Evolutionary conservation across 2,888 invertebrate species (phyloP), one percentile per base, ranked within the genome.

Genomic region (Dichetophora obliterata): DNA sequence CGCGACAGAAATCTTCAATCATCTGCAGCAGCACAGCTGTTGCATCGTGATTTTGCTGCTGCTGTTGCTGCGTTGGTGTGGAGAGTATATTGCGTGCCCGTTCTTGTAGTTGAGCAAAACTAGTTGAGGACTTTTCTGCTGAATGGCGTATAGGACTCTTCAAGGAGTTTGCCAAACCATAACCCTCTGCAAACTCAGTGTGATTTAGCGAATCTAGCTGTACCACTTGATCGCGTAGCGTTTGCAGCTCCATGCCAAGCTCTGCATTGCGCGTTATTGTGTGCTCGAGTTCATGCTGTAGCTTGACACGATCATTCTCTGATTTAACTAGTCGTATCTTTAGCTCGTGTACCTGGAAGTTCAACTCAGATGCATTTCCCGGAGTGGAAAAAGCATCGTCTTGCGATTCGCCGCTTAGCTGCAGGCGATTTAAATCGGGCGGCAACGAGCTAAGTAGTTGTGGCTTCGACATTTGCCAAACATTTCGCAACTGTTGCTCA

Each of bases 211-310:
- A 87, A 57, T 85, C 84, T 73, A 86, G 88, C 82, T 91, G 91
- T 66, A 89, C 90, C 77, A 89, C 59, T 72, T 89, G 89, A 82
- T 88, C 88, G 37, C 89, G 87, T 0, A 91, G 86, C 2, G 88
- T 85, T 57, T 87, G 84, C 75, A 91, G 82, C 80, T 91, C 91
- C 37, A 85, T 83, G 82, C 92, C 91, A 48, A 93, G 86, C 61
- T 91, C 91, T 0, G 92, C 91, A 61, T 93, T 91, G 82, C 91
- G 91, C 77, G 91, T 90, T 81, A 92, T 89, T 5, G 93, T 91
- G 11, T 91, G 90, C 5, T 93, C 91, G 43, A 94, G 85, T 78
- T 94, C 92, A 0, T 90, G 88, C 68, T 93, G 93, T 22, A 94
- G 88, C 5, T 86, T 86, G 6, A 85, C 80, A 0, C 88, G 86